Base-by-base conservation (phyloP, 2,797 vertebrate species). In the Glyptemys insculpta region DNA sequence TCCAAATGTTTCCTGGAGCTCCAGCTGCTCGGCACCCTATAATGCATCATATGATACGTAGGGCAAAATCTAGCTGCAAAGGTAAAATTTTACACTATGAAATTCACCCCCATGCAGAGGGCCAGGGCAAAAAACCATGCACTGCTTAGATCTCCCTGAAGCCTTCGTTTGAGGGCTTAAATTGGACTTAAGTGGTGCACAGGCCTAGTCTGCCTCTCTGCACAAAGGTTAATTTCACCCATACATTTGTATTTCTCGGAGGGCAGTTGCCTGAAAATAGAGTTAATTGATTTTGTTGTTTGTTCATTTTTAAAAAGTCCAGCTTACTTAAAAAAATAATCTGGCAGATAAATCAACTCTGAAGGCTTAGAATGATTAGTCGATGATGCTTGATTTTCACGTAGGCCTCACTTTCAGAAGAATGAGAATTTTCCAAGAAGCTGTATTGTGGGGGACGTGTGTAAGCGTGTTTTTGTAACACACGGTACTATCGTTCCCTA, bases 401-500 rank as follows among this genome's bases (percentile, higher is more conserved):
- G 19, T 72, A 72, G 65, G 9, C 9, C 9, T 37, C n/a, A 10
- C n/a, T 72, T 72, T 72, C 23, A 41, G n/a, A 72, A 86, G 54
- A 79, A 7, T 78, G 81, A 65, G 74, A 81, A 83, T 92, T 92
- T 90, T 81, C 76, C 57, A 47, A 62, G 3, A 47, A 82, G 9
- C n/a, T 84, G 44, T 8, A 10, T 79, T 91, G 23, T 1, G 4
- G 72, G 9, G 21, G 27, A 31, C 4, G 4, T 16, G 11, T 44
- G 34, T 88, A 81, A 34, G 44, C 16, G 8, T 72, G 12, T 49
- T n/a, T 81, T 12, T 85, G 16, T 52, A 25, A 57, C 18, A 31
- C 59, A 19, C 1, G 0, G 53, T n/a, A 21, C 0, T 0, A 5
- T 10, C 34, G 2, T 78, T 89, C 57, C 4, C 5, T 87, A n/a